Conservation (phyloP, 2,797 vertebrate species). For the Ctenopoma multispine region DNA sequence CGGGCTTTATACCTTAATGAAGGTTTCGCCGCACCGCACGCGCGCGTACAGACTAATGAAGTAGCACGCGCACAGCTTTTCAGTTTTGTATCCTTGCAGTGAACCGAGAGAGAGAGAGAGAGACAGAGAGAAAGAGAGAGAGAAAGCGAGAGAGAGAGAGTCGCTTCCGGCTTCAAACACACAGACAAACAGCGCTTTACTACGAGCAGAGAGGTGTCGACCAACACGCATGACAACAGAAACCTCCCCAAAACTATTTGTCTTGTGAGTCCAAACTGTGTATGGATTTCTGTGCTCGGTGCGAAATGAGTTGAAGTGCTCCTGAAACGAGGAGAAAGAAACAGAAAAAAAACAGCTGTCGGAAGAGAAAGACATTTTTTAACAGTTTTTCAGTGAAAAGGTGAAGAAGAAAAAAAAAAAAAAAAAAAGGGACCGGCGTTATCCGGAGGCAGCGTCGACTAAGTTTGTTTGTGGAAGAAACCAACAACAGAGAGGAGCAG, state of each 20-base stretch:
- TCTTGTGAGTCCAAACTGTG: constrained; percentile 8
- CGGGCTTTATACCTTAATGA: fast-evolving
- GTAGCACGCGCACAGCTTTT: not conserved
- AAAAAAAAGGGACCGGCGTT: not conserved
- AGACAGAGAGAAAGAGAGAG: constrained; percentile 29
- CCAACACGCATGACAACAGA: constrained; percentile 58
- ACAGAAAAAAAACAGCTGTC: not conserved
- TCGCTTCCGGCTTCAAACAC: constrained; percentile 75
- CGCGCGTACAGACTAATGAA: not conserved
- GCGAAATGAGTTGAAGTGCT: not conserved
- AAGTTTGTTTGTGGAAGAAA: constrained; percentile 29
- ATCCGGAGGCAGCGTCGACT: constrained; percentile 33
- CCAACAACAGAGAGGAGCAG: not conserved
- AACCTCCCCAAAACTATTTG: constrained; percentile 38
- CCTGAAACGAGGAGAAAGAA: not conserved
- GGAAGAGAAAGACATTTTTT: constrained; percentile 23
- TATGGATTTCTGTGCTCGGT: not conserved
- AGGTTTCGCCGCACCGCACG: constrained; percentile 40
- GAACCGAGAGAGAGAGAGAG: constrained; percentile 29
- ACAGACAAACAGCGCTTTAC: constrained; percentile 58
- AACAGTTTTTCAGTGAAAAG: constrained; percentile 20
- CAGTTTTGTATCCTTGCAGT: constrained; percentile 9
- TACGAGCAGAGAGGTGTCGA: constrained; percentile 48
- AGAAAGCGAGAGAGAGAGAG: constrained; percentile 27
- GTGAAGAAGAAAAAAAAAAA: constrained; percentile 17